Base-by-base conservation (phyloP, 2,113 vertebrate species). In the Prinia subflava region DNA sequence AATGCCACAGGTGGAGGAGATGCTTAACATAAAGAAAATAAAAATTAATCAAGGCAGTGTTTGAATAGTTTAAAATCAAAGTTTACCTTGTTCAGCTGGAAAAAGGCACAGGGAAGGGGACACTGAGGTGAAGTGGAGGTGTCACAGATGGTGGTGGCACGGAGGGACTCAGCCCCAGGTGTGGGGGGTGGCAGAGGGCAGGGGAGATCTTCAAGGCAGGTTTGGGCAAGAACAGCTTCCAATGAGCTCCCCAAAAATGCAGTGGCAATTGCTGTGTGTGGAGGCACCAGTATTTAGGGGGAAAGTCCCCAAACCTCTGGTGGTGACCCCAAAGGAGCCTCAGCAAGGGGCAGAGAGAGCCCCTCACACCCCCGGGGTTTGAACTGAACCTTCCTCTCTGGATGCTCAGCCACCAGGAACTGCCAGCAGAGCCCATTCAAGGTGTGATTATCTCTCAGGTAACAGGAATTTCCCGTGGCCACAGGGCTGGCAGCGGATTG, bases 1-100 rank as follows among this genome's bases (percentile, higher is more conserved):
- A 88, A 76, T 8, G 63, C 92, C 90, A 85, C 95, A 88, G 88
- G 92, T 94, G 90, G 22, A 60, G 39, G 62, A 79, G 63, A 88
- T 6, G 42, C 37, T 83, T 31, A 30, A 30, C 16, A 62, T 9
- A 55, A 41, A 64, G 82, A 27, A 68, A 56, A 56, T 10, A 77
- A 84, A 71, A 94, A 59, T 31, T 41, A 62, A 83, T 37, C 77
- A 76, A 63, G 74, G 53, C 10, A 3, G 50, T 2, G 10, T 80
- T 71, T 75, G 49, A 84, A 37, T 2, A 20, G 56, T 49, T 82
- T 56, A 52, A 87, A 70, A 87, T 60, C 81, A 46, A 47, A 71
- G 30, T 82, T 93, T 75, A 1, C 62, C 49, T 69, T 9, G 41
- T 24, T 53, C 82, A 70, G 42, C 50, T 37, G 59, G 49, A 9